These are phyloP conservation scores for Kryptolebias marmoratus DNA, from an alignment of 2,113 vertebrate species.

Conservation along the genomic window DNA sequence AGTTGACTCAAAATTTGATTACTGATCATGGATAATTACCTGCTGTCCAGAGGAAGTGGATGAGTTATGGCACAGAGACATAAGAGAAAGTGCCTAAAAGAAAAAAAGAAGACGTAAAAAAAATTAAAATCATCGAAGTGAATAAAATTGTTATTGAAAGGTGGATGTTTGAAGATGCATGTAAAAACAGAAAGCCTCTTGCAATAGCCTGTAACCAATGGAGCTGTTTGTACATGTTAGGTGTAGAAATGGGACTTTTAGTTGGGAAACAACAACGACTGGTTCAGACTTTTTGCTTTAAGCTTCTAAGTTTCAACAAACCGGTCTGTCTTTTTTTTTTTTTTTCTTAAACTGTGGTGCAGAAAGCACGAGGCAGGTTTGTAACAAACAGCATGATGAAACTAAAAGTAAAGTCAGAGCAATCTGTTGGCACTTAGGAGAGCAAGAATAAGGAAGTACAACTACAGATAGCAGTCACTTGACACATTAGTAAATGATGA, in stretches of 20 bases:
- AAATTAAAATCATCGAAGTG: neutral
- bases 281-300: too few relatives aligned
- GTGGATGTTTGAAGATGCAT: neutral
- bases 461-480: constrained; percentile 18
- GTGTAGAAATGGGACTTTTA: too few relatives aligned
- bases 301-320: too few relatives aligned
- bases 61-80: constrained; percentile 16
- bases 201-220: too few relatives aligned
- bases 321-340: too few relatives aligned
- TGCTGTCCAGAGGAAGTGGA: constrained; percentile 14
- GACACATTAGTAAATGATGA: neutral
- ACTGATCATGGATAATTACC: constrained; percentile 18
- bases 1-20: neutral
- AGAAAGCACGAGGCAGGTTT: too few relatives aligned
- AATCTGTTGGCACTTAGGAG: constrained; percentile 11
- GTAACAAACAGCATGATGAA: constrained; percentile 9
- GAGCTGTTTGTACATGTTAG: too few relatives aligned
- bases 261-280: too few relatives aligned
- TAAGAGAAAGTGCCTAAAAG: constrained; percentile 21
- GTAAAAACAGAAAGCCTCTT: constrained; percentile 3
- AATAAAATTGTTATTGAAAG: neutral
- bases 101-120: neutral
- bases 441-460: constrained; percentile 55
- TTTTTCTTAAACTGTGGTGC: too few relatives aligned
- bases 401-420: constrained; percentile 35